A percentile compares a stretch with the other conserved stretches of the same genome.
Evolutionary conservation across 2,113 vertebrate species (phyloP).

Genomic region (Neolamprologus variostigma): DNA sequence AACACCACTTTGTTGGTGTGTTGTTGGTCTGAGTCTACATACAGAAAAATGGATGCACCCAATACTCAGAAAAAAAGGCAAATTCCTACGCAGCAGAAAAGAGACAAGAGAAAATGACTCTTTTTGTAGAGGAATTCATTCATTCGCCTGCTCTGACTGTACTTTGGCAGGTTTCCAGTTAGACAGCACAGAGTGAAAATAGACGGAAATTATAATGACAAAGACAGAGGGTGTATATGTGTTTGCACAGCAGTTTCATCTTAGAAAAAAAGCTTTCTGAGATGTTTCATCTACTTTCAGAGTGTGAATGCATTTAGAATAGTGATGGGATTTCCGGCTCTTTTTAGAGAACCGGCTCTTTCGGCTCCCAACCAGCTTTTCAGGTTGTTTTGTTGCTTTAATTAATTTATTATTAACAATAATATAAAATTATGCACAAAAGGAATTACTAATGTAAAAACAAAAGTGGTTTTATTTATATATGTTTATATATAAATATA

Average conservation of each 20-base stretch:
- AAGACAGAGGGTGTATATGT: not conserved
- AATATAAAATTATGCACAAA: not conserved
- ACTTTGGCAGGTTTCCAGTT: not conserved
- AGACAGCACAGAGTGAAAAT: not conserved
- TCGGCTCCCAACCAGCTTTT: accelerated
- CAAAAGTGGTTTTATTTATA: not conserved
- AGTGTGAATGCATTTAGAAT: not conserved
- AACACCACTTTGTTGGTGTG: not conserved
- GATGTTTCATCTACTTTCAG: not conserved
- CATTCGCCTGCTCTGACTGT: not conserved
- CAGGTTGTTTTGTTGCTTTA: not conserved
- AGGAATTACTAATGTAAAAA: not conserved
- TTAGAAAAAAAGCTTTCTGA: not conserved
- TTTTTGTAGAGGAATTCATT: not conserved
- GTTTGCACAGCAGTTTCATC: not conserved
- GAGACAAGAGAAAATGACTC: not conserved
- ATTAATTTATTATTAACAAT: not conserved
- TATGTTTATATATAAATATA: not conserved
- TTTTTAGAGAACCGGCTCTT: not conserved
- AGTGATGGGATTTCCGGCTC: accelerated
- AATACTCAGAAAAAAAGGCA: not conserved
- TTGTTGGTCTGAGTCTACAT: not conserved
- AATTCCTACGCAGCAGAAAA: not conserved
- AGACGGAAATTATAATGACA: not conserved
- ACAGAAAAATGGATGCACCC: not conserved